These are phyloP conservation scores for Bergia sp. DNA, from an alignment of 92 coral and sea anemone species.

Conservation along the genomic window DNA sequence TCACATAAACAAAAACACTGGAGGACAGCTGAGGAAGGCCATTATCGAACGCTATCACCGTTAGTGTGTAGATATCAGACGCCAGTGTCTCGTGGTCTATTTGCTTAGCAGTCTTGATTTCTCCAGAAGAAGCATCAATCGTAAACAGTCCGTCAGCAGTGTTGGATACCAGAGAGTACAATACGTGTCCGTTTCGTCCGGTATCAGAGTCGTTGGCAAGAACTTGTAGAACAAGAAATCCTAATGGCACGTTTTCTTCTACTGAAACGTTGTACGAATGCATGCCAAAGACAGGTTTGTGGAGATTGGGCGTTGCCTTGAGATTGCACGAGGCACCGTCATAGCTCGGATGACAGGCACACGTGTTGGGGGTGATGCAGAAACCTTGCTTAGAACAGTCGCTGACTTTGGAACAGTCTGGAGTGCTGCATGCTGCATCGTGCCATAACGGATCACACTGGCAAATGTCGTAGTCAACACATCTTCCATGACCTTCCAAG, in stretches of 20 bases:
- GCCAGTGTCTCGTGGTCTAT: constrained; percentile 60
- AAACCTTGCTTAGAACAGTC: constrained; percentile 74
- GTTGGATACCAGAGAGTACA: constrained; percentile 46
- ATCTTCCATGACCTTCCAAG: constrained; percentile 66
- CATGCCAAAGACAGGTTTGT: constrained; percentile 60
- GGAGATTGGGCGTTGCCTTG: constrained; percentile 55
- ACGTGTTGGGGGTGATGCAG: constrained; percentile 68
- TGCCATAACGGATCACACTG: constrained; percentile 62
- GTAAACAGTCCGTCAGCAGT: constrained; percentile 43
- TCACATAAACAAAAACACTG: constrained; percentile 33
- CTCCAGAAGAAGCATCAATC: constrained; percentile 62
- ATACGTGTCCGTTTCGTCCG: constrained; percentile 69
- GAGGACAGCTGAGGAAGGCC: constrained; percentile 63
- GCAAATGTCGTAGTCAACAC: constrained; percentile 64
- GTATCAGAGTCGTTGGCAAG: constrained; percentile 72
- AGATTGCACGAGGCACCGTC: constrained; percentile 68
- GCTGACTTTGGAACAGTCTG: constrained; percentile 64
- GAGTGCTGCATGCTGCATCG: constrained; percentile 74
- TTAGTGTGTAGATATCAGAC: constrained; percentile 24
- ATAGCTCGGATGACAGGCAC: constrained; percentile 68
- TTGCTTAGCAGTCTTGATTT: constrained; percentile 37
- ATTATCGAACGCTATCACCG: constrained; percentile 65
- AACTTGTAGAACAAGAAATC: constrained; percentile 53
- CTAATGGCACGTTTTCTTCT: constrained; percentile 58
- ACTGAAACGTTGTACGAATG: constrained; percentile 62